Base-by-base conservation (phyloP, 2,113 vertebrate species). In the Tricholaema leucomelas region DNA sequence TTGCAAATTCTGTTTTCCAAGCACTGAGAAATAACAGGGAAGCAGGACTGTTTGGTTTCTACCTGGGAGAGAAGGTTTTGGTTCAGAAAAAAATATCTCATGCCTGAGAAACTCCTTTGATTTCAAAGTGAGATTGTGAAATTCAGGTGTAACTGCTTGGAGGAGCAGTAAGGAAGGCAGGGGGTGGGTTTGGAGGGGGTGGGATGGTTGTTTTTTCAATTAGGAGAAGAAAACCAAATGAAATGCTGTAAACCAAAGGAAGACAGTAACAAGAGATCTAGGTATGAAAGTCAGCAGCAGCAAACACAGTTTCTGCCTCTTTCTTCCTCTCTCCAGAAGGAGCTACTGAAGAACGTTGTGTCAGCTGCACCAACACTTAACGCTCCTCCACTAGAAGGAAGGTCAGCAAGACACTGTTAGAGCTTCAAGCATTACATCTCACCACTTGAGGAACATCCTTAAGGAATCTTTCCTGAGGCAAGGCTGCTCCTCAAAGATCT, bases 361-460 rank as follows among this genome's bases (percentile, higher is more conserved):
- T 36, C 35, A 69, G 66, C 50, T 89, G 54, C 74, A 88, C 21
- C 67, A 76, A 66, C 28, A 38, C 0, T 4, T n/a, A 56, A 58
- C 10, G 38, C 3, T 38, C 17, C 19, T 55, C 61, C 8, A 65
- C 19, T 42, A 56, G 40, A 81, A 84, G 24, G 20, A 38, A 86
- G 17, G 4, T 72, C 46, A 72, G 42, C 42, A 90, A 78, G 40
- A 31, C 38, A 50, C 2, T 71, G 13, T 33, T 52, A 61, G 8
- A 77, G 30, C 28, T 70, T 50, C 70, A 61, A 86, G 38, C 30
- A 16, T 35, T 59, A 3, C 12, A 78, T 25, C 46, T 55, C 70
- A 99, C 99, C 99, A 99, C 97, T 98, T 99, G 8, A 98, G 98
- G 87, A 99, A 99, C 98, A 99, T 99, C 74, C 98, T 98, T 81